Percentiles rank a stretch among this genome's conserved stretches.
Evolutionary conservation across 1,140 invertebrate genomes (phyloP).

Genomic region (Drosophila burlai): DNA sequence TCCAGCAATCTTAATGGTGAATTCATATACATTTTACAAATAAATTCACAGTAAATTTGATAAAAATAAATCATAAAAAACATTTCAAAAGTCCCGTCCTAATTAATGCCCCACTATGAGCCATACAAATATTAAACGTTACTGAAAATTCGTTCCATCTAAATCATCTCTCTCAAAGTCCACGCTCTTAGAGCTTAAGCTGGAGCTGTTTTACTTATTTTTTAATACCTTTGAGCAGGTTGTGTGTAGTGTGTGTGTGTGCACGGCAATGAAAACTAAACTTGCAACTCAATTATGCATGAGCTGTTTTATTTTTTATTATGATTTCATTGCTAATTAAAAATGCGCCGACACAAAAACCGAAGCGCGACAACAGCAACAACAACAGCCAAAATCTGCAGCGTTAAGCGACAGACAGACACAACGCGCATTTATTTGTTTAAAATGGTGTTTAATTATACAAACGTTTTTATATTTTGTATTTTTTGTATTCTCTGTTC

Average conservation of each 20-base stretch:
- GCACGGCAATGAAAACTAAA: constrained; percentile 61
- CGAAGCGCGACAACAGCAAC: constrained; percentile 30
- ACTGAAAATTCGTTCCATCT: constrained; percentile 17
- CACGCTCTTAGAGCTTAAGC: not conserved
- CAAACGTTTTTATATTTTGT: constrained; percentile 62
- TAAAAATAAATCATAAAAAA: not conserved
- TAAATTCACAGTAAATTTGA: not conserved
- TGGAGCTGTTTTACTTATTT: constrained; percentile 9
- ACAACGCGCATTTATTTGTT: constrained; percentile 70
- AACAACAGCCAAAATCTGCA: constrained; percentile 38
- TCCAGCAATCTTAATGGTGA: too few relatives aligned
- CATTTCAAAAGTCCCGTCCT: not conserved
- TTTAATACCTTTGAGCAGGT: constrained; percentile 32
- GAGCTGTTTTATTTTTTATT: constrained; percentile 64
- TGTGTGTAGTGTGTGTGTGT: constrained; percentile 30
- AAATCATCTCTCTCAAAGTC: constrained; percentile 17
- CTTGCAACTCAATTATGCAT: constrained; percentile 73
- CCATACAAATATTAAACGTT: constrained; percentile 24
- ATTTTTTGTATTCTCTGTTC: constrained; percentile 17
- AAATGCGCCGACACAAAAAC: constrained; percentile 65
- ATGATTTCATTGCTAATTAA: constrained; percentile 80
- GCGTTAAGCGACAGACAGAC: constrained; percentile 40
- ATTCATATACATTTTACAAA: too few relatives aligned
- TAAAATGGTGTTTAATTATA: constrained; percentile 80
- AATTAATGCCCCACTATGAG: not conserved